Percentiles rank a stretch among this genome's conserved stretches.
phyloP scores from a whole-genome alignment of 2,113 vertebrate genomes.

The Istiophorus platypterus region DNA sequence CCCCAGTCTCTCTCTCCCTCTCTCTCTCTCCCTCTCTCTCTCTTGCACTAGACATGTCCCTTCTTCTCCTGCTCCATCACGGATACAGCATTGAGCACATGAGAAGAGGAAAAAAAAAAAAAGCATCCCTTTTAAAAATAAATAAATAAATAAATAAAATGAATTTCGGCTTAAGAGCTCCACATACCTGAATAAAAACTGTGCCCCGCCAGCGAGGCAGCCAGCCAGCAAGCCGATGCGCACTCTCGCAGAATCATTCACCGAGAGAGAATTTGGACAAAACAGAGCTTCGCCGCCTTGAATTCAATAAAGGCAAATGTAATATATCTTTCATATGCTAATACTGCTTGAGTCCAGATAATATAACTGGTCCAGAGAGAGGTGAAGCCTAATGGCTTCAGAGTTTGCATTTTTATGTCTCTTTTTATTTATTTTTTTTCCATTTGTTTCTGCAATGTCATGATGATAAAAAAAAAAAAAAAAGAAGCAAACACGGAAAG shows the following conservation, averaged over 20 bases:
- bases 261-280: constrained; percentile 44
- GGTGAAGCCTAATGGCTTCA: constrained; percentile 42
- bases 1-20: constrained; percentile 40
- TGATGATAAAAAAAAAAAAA: constrained; percentile 21
- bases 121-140: constrained; percentile 39
- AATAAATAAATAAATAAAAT: too few relatives aligned
- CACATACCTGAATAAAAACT: constrained; percentile 60
- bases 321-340: constrained; percentile 60
- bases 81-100: constrained; percentile 31
- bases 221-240: constrained; percentile 17
- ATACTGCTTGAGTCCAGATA: constrained; percentile 43
- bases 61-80: constrained; percentile 30
- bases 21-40: constrained; percentile 45
- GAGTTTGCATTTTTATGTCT: constrained; percentile 51
- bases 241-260: constrained; percentile 48
- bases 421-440: constrained; percentile 37
- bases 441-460: constrained; percentile 36
- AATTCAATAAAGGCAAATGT: constrained; percentile 67
- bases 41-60: constrained; percentile 25
- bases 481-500: not conserved
- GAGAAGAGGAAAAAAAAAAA: constrained; percentile 21
- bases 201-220: constrained; percentile 34
- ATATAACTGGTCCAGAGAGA: constrained; percentile 48
- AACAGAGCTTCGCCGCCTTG: constrained; percentile 59
- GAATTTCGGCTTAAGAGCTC: constrained; percentile 36